Base-by-base conservation (phyloP, 2,113 vertebrate genomes). In the Hemiscyllium ocellatum region DNA sequence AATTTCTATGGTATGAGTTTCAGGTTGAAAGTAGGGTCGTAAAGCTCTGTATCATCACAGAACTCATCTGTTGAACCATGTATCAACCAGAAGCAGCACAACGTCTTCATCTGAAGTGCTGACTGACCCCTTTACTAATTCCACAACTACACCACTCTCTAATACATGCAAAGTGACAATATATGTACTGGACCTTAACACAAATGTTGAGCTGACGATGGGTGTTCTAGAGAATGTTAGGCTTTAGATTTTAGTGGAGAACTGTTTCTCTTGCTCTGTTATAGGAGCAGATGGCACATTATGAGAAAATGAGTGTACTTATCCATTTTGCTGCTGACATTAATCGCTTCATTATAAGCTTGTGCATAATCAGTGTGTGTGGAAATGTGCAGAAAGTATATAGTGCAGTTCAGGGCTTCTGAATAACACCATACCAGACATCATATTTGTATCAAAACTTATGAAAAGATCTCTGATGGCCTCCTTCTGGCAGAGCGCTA, bases 321-420 rank as follows among this genome's bases (percentile, higher is more conserved):
- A 83, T 83, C 80, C 80, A 65, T 93, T 66, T 66, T 65, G 89
- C 61, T 66, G 61, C 89, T 93, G 89, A 93, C 61, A 93, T 93
- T 93, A 93, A 93, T 93, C 65, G 89, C 89, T 93, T 61, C 89
- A 93, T 93, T 93, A 93, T 93, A n/a, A 93, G 89, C 61, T 66
- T 22, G 89, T 37, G 61, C 89, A 8, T 66, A 37, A 93, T 68
- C 61, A 22, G 33, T 93, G 89, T 91, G 56, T 42, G 61, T 93
- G 89, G n/a, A 68, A 65, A 66, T 20, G 33, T 66, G 68, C 89
- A 93, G 89, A 65, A 8, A 66, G 89, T 17, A 19, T 22, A 68
- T 20, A 66, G 61, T 42, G 61, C 61, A 93, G 42, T 66, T 93
- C 89, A 66, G 61, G 65, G 66, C 3, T 66, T n/a, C 61, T 93